Base-by-base conservation (phyloP, 1,140 invertebrate genomes). In the Drosophila serrata region DNA sequence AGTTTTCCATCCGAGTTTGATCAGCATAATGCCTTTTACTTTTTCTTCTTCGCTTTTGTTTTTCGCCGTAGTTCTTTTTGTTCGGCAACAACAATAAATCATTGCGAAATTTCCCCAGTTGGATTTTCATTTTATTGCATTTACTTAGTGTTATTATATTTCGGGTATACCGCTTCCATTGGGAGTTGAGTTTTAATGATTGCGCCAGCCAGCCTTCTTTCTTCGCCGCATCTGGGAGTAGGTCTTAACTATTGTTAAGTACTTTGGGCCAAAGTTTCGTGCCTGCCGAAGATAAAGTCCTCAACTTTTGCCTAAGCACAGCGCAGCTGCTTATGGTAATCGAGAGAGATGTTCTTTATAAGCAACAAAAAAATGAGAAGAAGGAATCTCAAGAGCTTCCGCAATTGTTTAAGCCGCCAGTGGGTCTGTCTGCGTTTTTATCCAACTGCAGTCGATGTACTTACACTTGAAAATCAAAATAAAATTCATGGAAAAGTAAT, bases 91-190 rank as follows among this genome's bases (percentile, higher is more conserved):
- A 80, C 68, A 82, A 88, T 88, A 88, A 90, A 88, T 88, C 85
- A 88, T 75, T 65, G 60, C 55, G 65, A 80, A 84, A 90, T 88
- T 90, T 90, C 78, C 53, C 85, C 85, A 81, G 85, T 90, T 90
- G 85, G 85, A 79, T 88, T 90, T 90, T 81, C 85, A 85, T 90
- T 84, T 88, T 88, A 88, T 90, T 88, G 85, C 85, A 90, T 85
- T 90, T 81, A 90, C 85, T 90, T 90, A 87, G 80, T 85, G 80
- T 88, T 74, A 45, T 80, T 82, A 56, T 67, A 81, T 77, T 63
- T 76, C 45, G 35, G 58, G 58, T 48, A 55, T 59, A 15, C 59
- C 39, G 45, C 42, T 62, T 63, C 45, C 49, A 45, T 29, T 67
- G 68, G 61, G 79, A 46, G 72, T 45, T 19, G 49, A 40, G 51